Evolutionary conservation across 2,797 vertebrate species (phyloP).

Genomic region (Falco cherrug): DNA sequence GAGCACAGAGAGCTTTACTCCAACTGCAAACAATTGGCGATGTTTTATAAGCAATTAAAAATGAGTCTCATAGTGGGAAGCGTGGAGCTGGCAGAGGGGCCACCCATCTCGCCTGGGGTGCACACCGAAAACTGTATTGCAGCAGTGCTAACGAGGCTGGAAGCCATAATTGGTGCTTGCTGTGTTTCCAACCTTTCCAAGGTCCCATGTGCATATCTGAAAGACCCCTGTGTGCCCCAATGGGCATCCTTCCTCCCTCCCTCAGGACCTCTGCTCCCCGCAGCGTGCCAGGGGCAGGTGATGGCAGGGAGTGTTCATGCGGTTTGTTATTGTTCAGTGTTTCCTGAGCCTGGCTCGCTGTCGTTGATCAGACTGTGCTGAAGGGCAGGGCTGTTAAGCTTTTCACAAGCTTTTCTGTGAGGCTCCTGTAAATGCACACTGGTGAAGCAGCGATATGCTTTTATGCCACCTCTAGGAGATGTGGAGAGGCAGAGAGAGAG

Average conservation of each 20-base stretch:
- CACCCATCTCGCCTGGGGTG: neutral
- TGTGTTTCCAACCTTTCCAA: neutral
- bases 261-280: fast-evolving
- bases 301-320: neutral
- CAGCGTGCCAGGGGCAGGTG: neutral
- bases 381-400: neutral
- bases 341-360: neutral
- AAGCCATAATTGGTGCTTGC: fast-evolving
- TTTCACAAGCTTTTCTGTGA: neutral
- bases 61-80: neutral
- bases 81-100: neutral
- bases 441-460: neutral
- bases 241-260: neutral
- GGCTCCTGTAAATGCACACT: neutral
- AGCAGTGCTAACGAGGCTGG: neutral
- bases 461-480: fast-evolving
- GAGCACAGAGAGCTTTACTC: fast-evolving
- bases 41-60: constrained; percentile 32
- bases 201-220: fast-evolving
- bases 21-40: neutral
- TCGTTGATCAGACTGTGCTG: neutral
- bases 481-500: neutral
- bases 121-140: fast-evolving
- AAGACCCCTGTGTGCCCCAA: fast-evolving
- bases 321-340: fast-evolving